Conservation (phyloP, 2,797 vertebrate species). For the Pangasius djambal region DNA sequence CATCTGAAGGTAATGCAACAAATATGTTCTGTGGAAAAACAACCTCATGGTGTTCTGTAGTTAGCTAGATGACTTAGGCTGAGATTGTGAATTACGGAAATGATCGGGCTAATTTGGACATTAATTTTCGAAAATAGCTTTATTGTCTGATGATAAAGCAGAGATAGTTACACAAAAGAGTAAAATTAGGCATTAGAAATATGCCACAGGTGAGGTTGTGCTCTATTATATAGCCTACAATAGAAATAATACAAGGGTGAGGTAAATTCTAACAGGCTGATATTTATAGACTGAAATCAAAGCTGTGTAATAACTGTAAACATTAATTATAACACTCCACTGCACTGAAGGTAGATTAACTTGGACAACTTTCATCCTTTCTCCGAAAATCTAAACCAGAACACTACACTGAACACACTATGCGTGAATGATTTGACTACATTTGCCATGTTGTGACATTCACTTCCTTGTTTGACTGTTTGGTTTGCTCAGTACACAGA, state of each 20-base stretch:
- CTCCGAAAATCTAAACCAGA: not conserved
- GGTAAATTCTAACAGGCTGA: not conserved
- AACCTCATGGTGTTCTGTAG: too few relatives aligned
- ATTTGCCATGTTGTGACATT: not conserved
- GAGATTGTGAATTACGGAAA: not conserved
- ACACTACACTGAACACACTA: too few relatives aligned
- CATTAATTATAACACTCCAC: not conserved
- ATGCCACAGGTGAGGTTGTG: not conserved
- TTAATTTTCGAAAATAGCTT: not conserved
- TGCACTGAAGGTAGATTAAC: not conserved
- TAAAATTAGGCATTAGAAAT: not conserved
- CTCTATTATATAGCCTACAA: not conserved
- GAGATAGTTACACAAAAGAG: not conserved
- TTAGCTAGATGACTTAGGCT: not conserved
- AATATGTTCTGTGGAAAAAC: not conserved
- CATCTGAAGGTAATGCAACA: slow-evolving; percentile 52
- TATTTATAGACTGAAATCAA: not conserved
- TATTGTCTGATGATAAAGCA: not conserved
- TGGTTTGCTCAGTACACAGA: not conserved
- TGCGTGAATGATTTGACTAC: not conserved
- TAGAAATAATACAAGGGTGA: too few relatives aligned
- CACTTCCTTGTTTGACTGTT: not conserved
- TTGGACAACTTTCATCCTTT: not conserved
- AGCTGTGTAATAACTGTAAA: not conserved
- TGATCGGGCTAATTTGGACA: too few relatives aligned